Conservation (phyloP, 2,888 invertebrate species). For the Melinaea marsaeus region DNA sequence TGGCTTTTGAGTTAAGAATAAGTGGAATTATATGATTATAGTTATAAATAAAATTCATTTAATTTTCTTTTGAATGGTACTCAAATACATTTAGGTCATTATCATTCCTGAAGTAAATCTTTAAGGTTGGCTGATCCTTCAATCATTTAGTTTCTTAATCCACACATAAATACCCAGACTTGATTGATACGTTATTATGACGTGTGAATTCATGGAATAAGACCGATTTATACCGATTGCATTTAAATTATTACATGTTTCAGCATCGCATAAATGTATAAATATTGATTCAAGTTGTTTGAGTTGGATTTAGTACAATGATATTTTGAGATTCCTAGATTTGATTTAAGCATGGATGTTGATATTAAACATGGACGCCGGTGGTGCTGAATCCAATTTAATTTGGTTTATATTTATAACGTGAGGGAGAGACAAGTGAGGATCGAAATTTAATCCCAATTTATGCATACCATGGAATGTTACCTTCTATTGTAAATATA, state of each 20-base stretch:
- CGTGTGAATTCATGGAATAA: slow-evolving; percentile 51
- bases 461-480: too few relatives aligned
- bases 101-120: not conserved
- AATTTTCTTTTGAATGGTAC: not conserved
- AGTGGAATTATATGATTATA: slow-evolving; percentile 17
- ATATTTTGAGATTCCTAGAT: slow-evolving; percentile 28
- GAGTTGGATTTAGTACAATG: slow-evolving; percentile 28
- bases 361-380: slow-evolving; percentile 20
- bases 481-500: too few relatives aligned
- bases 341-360: slow-evolving; percentile 20
- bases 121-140: not conserved
- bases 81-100: not conserved
- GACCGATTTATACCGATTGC: slow-evolving; percentile 39
- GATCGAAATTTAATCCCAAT: not conserved
- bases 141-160: slow-evolving; percentile 17
- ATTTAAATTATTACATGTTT: slow-evolving; percentile 44
- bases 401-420: slow-evolving; percentile 9
- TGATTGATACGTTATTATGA: slow-evolving; percentile 48
- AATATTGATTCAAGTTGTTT: slow-evolving; percentile 40
- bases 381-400: slow-evolving; percentile 15
- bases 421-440: slow-evolving; percentile 3
- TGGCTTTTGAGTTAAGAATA: not conserved
- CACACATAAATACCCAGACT: slow-evolving; percentile 24
- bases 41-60: too few relatives aligned
- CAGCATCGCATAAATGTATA: slow-evolving; percentile 38